phyloP scores from a whole-genome alignment of 2,113 vertebrate species.

The Oostethus manadensis region DNA sequence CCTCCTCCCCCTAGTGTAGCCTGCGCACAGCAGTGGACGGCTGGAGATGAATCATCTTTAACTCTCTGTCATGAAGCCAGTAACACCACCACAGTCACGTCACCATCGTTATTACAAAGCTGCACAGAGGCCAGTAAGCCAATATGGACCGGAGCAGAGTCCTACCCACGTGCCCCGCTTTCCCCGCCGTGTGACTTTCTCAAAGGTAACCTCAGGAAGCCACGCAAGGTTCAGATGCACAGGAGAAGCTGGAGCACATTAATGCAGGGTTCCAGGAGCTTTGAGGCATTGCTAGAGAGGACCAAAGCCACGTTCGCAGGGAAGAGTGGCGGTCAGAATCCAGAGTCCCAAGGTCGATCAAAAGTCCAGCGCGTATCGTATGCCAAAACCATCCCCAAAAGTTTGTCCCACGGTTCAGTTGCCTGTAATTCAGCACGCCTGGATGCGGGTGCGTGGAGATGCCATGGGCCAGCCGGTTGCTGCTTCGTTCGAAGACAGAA shows the following conservation, averaged over 20 bases:
- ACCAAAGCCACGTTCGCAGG: slow-evolving; percentile 73
- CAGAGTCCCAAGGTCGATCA: slow-evolving; percentile 60
- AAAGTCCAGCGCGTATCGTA: slow-evolving; percentile 70
- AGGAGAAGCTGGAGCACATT: slow-evolving; percentile 77
- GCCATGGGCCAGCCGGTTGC: slow-evolving; percentile 81
- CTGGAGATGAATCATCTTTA: slow-evolving; percentile 84
- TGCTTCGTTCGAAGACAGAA: slow-evolving; percentile 79
- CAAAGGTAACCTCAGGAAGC: slow-evolving; percentile 78
- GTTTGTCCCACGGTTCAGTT: slow-evolving; percentile 80
- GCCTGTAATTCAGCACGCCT: slow-evolving; percentile 66
- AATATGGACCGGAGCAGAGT: slow-evolving; percentile 81
- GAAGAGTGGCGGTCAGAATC: slow-evolving; percentile 64
- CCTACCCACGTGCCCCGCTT: slow-evolving; percentile 73
- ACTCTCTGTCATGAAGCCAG: slow-evolving; percentile 83
- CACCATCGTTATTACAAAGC: slow-evolving; percentile 67
- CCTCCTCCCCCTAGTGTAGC: slow-evolving; percentile 98
- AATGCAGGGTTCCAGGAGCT: slow-evolving; percentile 70
- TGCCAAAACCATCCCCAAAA: slow-evolving; percentile 81
- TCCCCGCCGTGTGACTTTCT: slow-evolving; percentile 72
- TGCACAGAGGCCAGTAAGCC: slow-evolving; percentile 85
- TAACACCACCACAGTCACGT: slow-evolving; percentile 82
- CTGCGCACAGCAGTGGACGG: slow-evolving; percentile 88
- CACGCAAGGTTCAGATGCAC: slow-evolving; percentile 74
- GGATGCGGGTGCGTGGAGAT: slow-evolving; percentile 77
- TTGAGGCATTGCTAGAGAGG: slow-evolving; percentile 78